Conservation (phyloP, 2,113 vertebrate genomes). For the Piaya cayana region DNA sequence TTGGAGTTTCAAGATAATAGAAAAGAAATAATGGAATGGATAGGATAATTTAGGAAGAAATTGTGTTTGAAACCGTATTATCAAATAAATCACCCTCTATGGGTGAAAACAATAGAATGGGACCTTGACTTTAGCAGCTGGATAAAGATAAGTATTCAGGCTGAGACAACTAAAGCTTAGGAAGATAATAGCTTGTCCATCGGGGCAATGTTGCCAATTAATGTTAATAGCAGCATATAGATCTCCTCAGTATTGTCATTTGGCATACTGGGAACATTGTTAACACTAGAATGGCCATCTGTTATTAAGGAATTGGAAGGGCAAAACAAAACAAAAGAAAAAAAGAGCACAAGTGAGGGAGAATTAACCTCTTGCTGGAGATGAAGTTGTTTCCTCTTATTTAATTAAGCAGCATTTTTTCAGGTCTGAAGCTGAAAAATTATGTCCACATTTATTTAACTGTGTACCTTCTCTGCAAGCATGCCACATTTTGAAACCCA, state of each 20-base stretch:
- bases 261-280: constrained; percentile 19
- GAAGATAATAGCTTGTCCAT: constrained; percentile 69
- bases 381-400: background rate
- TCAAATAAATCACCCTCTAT: constrained; percentile 67
- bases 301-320: background rate
- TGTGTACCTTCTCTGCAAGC: background rate
- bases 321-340: background rate
- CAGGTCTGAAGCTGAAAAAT: background rate
- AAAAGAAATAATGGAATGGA: constrained; percentile 65
- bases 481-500: background rate
- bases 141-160: constrained; percentile 70
- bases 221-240: constrained; percentile 58
- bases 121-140: constrained; percentile 31
- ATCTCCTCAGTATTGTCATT: constrained; percentile 24
- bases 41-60: constrained; percentile 72
- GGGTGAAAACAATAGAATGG: constrained; percentile 53
- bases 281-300: background rate
- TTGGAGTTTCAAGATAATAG: constrained; percentile 53
- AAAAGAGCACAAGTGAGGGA: background rate
- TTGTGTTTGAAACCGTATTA: constrained; percentile 67
- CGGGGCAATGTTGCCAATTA: constrained; percentile 51
- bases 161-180: constrained; percentile 37
- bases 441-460: background rate
- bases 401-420: constrained; percentile 20
- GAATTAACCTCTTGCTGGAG: background rate